Evolutionary conservation across 2,797 vertebrate genomes (phyloP), one percentile per base, ranked within the genome.

Genomic region (Microchirus variegatus): DNA sequence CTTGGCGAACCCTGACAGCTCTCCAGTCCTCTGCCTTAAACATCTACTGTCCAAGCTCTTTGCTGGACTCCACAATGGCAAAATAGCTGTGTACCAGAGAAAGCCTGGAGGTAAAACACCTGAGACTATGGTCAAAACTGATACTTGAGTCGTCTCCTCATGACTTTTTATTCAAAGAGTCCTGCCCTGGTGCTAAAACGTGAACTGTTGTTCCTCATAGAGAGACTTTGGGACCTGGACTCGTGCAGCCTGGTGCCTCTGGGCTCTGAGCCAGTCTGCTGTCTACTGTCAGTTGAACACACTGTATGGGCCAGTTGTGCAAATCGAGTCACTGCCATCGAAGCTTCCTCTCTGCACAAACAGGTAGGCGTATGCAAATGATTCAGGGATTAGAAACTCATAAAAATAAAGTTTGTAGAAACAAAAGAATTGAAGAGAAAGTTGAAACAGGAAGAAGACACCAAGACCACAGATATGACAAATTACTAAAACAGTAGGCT

Each of bases 221-320:
- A 92, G 15, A 85, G 91, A 7, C 83, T 93, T 15, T 96, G 95
- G 95, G 93, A 94, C 2, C 72, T 82, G 3, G 83, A 85, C 9
- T 89, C 80, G 0, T 90, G 86, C 22, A 92, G 90, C 58, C 62
- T 78, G 58, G 83, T 96, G 61, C 63, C 83, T 0, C 85, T 96
- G 75, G 95, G 96, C 9, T 80, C 77, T 0, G 88, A 92, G 3
- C 93, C 95, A 0, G 74, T 97, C 5, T 85, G 76, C 17, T 88
- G 90, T 1, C 88, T 97, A 54, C 85, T 97, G 65, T 90, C 91
- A 1, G 86, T 96, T 64, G 95, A 95, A 17, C 94, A 96, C 0
- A 73, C 88, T 0, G 89, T 95, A 6, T 97, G 96, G 96, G 95
- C 95, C 77, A 94, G 94, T 80, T 96, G 95, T 12, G 90, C 86